Evolutionary conservation across 2,797 vertebrate species (phyloP).

Genomic region (Centropyge bicolor): DNA sequence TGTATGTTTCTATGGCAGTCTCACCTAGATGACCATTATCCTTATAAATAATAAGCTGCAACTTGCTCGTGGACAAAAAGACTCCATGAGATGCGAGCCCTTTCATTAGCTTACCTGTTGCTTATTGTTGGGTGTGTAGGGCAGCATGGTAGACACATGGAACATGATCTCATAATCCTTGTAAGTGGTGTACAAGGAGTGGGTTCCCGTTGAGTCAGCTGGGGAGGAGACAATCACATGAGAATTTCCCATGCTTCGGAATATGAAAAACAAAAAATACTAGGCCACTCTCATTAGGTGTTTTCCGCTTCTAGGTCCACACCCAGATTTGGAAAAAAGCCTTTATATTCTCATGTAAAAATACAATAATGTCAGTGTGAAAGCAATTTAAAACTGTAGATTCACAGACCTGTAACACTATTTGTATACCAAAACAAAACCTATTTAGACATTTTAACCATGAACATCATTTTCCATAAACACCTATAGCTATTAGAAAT

Average conservation of each 20-base stretch:
- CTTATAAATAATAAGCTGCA: not conserved
- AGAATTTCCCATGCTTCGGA: constrained; percentile 20
- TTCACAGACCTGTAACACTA: not conserved
- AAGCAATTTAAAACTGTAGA: not conserved
- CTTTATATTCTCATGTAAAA: not conserved
- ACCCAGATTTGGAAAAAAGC: not conserved
- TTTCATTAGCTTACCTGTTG: constrained; percentile 88
- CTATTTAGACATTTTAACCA: too few relatives aligned
- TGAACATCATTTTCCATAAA: not conserved
- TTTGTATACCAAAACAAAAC: not conserved
- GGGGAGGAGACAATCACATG: constrained; percentile 24
- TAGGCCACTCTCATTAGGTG: not conserved
- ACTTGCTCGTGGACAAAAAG: not conserved
- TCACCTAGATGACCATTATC: not conserved
- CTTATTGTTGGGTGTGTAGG: constrained; percentile 98
- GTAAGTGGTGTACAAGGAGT: constrained; percentile 94
- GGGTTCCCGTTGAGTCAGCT: constrained; percentile 97
- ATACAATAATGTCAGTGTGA: not conserved
- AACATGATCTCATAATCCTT: constrained; percentile 99
- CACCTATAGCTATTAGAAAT: not conserved
- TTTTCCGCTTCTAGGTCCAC: not conserved
- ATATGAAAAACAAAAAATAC: not conserved
- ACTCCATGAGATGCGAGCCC: not conserved
- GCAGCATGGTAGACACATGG: constrained; percentile 96
- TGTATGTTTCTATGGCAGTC: not conserved